Conservation (phyloP, 2,113 vertebrate species). For the Sakesphorus luctuosus region DNA sequence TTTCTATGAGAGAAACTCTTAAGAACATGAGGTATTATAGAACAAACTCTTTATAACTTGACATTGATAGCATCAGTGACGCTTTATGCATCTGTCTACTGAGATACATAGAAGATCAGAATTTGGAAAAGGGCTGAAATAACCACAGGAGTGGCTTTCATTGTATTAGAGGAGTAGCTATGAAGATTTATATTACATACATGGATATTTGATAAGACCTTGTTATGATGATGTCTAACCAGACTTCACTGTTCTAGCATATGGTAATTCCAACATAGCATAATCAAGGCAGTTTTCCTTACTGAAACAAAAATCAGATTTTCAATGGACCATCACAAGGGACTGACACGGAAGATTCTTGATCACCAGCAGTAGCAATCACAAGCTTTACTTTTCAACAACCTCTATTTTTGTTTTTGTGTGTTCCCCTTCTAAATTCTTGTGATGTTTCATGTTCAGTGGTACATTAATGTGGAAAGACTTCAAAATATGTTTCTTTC, state of each 20-base stretch:
- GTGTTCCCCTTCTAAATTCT: not conserved
- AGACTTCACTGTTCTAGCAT: not conserved
- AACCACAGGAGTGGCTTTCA: not conserved
- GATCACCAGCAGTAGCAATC: not conserved
- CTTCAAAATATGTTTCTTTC: not conserved
- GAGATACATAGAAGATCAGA: not conserved
- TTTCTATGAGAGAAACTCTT: not conserved
- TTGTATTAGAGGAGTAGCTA: not conserved
- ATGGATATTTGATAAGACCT: not conserved
- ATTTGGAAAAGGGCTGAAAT: not conserved
- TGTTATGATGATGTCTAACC: not conserved
- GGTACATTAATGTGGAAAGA: not conserved
- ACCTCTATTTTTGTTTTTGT: not conserved
- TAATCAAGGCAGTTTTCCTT: not conserved
- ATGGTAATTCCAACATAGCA: not conserved
- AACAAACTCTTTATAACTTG: not conserved
- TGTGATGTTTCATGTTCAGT: not conserved
- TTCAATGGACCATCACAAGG: not conserved
- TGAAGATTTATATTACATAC: not conserved
- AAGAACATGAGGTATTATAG: not conserved
- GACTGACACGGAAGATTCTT: not conserved
- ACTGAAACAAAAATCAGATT: not conserved
- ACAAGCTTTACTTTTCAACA: not conserved
- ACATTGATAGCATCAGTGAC: fast-evolving
- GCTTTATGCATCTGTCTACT: not conserved